Percentiles rank a stretch among this genome's conserved stretches.
phyloP scores from a whole-genome alignment of 1,140 invertebrate genomes.

The Nebria ingens region DNA sequence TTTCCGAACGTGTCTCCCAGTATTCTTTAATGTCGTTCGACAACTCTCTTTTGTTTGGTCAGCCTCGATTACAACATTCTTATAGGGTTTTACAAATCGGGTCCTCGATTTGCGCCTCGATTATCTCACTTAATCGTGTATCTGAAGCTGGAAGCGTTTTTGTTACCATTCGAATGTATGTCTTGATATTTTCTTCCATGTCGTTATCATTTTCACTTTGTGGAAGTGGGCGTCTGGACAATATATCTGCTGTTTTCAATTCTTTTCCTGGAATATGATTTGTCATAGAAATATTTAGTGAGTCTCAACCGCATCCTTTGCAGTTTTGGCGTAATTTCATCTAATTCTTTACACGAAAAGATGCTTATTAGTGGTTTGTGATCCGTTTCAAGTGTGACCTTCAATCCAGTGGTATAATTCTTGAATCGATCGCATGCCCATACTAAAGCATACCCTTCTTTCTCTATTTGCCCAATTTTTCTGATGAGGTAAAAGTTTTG shows the following conservation, averaged over 20 bases:
- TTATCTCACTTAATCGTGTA: neutral
- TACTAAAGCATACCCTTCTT: conserved; percentile 32
- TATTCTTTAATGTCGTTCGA: neutral
- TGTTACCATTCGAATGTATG: neutral
- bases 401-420: neutral
- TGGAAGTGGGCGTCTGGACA: neutral
- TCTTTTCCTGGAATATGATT: neutral
- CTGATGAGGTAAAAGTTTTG: conserved; percentile 19
- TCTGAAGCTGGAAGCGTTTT: neutral
- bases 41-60: neutral
- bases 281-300: neutral
- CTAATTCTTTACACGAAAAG: conserved; percentile 31
- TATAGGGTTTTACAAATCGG: neutral
- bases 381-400: neutral
- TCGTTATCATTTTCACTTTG: neutral
- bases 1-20: neutral
- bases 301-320: neutral
- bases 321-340: conserved; percentile 32
- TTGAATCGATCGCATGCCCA: neutral
- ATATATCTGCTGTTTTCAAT: neutral
- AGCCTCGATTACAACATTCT: neutral
- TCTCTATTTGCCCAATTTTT: conserved; percentile 32
- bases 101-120: neutral
- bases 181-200: neutral
- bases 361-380: conserved; percentile 23